Evolutionary conservation across 2,797 vertebrate species (phyloP).

Genomic region (Kryptopterus vitreolus): DNA sequence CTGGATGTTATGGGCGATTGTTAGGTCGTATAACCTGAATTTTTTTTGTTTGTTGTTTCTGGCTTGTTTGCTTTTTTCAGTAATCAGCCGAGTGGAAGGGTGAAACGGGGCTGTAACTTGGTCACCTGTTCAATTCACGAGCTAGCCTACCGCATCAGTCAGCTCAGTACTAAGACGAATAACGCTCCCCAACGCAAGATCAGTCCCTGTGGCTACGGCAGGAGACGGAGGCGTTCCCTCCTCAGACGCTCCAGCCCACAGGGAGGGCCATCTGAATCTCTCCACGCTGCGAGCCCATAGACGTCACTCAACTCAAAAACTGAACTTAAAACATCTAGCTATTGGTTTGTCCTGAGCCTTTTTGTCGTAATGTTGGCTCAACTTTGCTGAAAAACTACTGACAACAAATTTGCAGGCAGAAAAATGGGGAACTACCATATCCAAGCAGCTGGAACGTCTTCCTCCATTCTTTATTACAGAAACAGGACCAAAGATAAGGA

Average conservation of each 20-base stretch:
- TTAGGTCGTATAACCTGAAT: constrained; percentile 33
- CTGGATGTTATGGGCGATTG: background rate
- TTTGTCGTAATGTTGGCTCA: constrained; percentile 48
- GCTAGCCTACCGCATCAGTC: constrained; percentile 74
- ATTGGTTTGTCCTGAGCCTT: constrained; percentile 49
- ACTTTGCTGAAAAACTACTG: constrained; percentile 55
- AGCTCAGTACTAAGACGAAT: constrained; percentile 64
- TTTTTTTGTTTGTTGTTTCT: background rate
- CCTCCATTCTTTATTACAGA: constrained; percentile 45
- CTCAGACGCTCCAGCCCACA: constrained; percentile 31
- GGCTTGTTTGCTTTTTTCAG: constrained; percentile 26
- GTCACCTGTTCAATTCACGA: constrained; percentile 82
- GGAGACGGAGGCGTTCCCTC: constrained; percentile 73
- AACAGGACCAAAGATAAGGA: constrained; percentile 50
- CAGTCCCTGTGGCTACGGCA: constrained; percentile 78
- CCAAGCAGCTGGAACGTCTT: constrained; percentile 41
- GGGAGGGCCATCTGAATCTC: constrained; percentile 45
- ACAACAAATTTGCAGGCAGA: constrained; percentile 51
- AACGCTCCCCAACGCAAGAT: constrained; percentile 76
- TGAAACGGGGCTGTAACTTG: constrained; percentile 74
- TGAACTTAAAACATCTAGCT: constrained; percentile 42
- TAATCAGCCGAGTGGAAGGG: constrained; percentile 77
- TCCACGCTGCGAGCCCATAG: constrained; percentile 39
- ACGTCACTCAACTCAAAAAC: constrained; percentile 42
- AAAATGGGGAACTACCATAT: constrained; percentile 38